Conservation (phyloP, 2,797 vertebrate genomes). For the Gouania willdenowi region DNA sequence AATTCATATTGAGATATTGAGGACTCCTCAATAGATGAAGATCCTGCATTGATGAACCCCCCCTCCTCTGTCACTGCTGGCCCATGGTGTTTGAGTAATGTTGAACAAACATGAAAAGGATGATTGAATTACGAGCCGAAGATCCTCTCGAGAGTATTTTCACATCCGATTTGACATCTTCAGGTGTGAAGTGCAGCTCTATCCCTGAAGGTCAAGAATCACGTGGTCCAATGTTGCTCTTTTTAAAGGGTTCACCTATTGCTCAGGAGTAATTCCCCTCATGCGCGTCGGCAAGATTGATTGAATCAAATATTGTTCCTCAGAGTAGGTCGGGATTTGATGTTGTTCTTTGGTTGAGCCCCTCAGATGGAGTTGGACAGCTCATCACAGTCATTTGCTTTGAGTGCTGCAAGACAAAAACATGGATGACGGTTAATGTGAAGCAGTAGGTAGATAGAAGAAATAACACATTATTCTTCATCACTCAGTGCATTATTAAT, state of each 20-base stretch:
- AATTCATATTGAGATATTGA: constrained; percentile 53
- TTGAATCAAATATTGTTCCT: constrained; percentile 59
- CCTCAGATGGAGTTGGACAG: constrained; percentile 48
- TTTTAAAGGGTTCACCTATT: constrained; percentile 45
- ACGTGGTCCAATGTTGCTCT: constrained; percentile 64
- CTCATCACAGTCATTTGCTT: constrained; percentile 48
- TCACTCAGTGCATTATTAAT: constrained; percentile 43
- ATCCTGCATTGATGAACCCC: constrained; percentile 28
- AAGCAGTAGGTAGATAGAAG: constrained; percentile 17
- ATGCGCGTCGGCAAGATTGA: constrained; percentile 38
- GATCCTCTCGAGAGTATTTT: constrained; percentile 46
- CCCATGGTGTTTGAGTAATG: constrained; percentile 38
- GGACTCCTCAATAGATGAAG: constrained; percentile 50
- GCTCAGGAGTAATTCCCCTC: constrained; percentile 46
- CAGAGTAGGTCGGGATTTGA: constrained; percentile 51
- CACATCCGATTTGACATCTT: constrained; percentile 59
- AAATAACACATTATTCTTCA: constrained; percentile 23
- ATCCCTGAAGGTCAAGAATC: constrained; percentile 65
- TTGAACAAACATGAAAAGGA: constrained; percentile 23
- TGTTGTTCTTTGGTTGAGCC: constrained; percentile 51
- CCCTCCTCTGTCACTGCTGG: constrained; percentile 29
- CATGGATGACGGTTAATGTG: constrained; percentile 34
- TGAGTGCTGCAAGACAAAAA: constrained; percentile 48
- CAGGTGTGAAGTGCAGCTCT: constrained; percentile 55
- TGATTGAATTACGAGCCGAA: constrained; percentile 26